Evolutionary conservation across 2,888 invertebrate species (phyloP).

Genomic region (Hoplodrina ambigua): DNA sequence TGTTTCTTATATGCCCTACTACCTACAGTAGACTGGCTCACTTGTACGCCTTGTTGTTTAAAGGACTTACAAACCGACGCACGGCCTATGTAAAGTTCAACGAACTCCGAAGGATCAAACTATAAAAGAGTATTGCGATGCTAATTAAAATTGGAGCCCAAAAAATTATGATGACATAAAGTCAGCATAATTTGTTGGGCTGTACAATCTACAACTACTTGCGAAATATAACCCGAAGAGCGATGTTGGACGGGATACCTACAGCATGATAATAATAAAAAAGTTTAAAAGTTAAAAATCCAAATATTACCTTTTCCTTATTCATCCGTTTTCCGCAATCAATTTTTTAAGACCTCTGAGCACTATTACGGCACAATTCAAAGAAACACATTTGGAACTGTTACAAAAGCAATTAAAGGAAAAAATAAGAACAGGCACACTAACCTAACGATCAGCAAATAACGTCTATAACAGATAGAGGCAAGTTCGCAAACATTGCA

Average conservation of each 20-base stretch:
- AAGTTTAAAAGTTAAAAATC: neutral
- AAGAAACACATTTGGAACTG: constrained; percentile 5
- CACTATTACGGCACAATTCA: constrained; percentile 9
- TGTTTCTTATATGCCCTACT: neutral
- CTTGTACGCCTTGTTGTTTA: too few species aligned
- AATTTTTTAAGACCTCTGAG: constrained; percentile 8
- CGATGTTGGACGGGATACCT: neutral
- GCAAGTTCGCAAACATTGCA: constrained; percentile 50
- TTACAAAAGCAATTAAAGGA: constrained; percentile 36
- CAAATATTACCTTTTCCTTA: constrained; percentile 1
- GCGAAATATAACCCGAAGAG: constrained; percentile 2
- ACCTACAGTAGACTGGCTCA: neutral
- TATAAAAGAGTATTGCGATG: neutral
- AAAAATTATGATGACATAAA: neutral
- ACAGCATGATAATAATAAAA: too few species aligned
- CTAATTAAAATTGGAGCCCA: neutral
- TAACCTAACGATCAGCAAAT: constrained; percentile 33
- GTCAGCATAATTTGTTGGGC: neutral
- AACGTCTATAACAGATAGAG: constrained; percentile 39
- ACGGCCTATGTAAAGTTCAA: too few species aligned
- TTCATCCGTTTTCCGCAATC: neutral
- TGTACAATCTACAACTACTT: neutral
- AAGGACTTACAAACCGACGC: too few species aligned
- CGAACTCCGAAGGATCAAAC: neutral
- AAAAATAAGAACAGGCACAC: constrained; percentile 36